A percentile compares a stretch with the other conserved stretches of the same genome.
phyloP scores from a whole-genome alignment of 1,140 invertebrate genomes.

The Heliconius congener region DNA sequence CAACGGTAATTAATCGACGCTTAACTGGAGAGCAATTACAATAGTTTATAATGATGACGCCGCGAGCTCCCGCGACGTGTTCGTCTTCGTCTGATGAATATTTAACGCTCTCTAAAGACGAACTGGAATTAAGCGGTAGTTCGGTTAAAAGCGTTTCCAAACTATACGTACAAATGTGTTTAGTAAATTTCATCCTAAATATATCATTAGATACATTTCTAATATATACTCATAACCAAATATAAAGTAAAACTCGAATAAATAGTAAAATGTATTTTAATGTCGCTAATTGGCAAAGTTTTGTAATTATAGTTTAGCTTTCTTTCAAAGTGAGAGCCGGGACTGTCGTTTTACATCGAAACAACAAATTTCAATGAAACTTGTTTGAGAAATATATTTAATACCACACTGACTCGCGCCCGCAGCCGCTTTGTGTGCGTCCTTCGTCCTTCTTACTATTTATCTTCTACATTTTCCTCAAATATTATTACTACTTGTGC shows the following conservation, averaged over 20 bases:
- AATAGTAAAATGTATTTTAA: background rate
- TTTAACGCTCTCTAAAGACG: conserved; percentile 20
- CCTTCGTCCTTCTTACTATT: background rate
- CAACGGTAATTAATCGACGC: conserved; percentile 27
- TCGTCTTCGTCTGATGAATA: conserved; percentile 28
- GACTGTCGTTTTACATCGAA: conserved; percentile 5
- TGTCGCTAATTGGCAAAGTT: conserved; percentile 10
- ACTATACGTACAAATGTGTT: background rate
- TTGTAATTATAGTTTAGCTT: background rate
- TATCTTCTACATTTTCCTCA: background rate
- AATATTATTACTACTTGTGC: background rate
- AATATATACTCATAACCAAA: background rate
- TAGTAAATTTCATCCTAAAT: background rate
- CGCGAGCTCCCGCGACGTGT: conserved; percentile 9
- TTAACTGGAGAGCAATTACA: conserved; percentile 27
- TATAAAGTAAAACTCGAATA: background rate
- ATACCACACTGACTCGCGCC: background rate
- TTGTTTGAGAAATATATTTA: conserved; percentile 6
- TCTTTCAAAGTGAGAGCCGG: background rate
- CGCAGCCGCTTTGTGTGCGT: background rate
- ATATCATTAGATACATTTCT: background rate
- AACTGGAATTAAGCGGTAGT: conserved; percentile 7
- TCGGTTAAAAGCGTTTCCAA: background rate
- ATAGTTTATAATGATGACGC: conserved; percentile 27
- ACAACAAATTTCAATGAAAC: conserved; percentile 10